Evolutionary conservation across 2,888 invertebrate species (phyloP).

Genomic region (Malthinus seriepunctatus): DNA sequence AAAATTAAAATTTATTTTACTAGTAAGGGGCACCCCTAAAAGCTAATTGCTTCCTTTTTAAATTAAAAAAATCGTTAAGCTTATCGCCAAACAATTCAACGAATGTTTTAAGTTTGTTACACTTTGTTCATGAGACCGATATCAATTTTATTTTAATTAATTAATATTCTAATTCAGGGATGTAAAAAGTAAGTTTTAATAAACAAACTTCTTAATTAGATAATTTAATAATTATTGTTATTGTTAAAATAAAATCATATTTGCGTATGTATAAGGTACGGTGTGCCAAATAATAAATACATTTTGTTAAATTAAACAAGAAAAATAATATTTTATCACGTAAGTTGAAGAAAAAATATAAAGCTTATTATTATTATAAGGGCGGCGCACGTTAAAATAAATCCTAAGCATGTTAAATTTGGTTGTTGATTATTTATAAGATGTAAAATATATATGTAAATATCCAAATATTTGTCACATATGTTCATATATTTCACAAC

Average conservation of each 20-base stretch:
- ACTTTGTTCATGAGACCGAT: neutral
- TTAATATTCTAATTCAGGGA: conserved; percentile 18
- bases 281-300: conserved; percentile 26
- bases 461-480: conserved; percentile 28
- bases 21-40: neutral
- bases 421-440: conserved; percentile 33
- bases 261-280: conserved; percentile 25
- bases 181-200: conserved; percentile 11
- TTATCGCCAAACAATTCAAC: too few relatives aligned
- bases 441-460: conserved; percentile 30
- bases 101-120: too few relatives aligned
- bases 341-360: conserved; percentile 15
- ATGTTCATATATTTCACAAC: conserved; percentile 23
- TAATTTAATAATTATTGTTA: conserved; percentile 20
- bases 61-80: too few relatives aligned
- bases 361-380: conserved; percentile 13
- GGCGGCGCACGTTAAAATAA: conserved; percentile 20
- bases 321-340: conserved; percentile 11
- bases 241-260: conserved; percentile 23
- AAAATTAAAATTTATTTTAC: neutral
- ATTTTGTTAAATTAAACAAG: conserved; percentile 18
- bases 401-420: conserved; percentile 28
- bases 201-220: neutral
- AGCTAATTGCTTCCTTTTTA: neutral
- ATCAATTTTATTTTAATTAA: conserved; percentile 11